These are phyloP conservation scores for Diaprepes abbreviatus DNA, from an alignment of 2,888 invertebrate species.

Conservation along the genomic window DNA sequence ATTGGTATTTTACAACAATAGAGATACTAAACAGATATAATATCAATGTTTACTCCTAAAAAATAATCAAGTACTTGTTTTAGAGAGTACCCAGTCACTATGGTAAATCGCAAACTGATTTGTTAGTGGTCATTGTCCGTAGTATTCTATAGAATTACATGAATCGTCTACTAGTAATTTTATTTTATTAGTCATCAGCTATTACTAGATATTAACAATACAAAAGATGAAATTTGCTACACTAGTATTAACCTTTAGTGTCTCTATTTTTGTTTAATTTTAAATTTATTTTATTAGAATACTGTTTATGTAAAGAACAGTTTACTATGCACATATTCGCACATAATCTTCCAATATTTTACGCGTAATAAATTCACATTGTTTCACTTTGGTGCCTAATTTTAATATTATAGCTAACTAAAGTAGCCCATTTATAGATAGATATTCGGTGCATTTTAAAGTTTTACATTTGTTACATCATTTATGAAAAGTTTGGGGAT, in stretches of 20 bases:
- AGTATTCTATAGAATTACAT: too few species aligned
- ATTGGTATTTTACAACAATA: background rate
- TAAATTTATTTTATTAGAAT: background rate
- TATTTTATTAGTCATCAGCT: too few species aligned
- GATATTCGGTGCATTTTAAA: constrained; percentile 27
- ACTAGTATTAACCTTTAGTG: background rate
- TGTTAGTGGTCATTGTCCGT: too few species aligned
- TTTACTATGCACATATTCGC: constrained; percentile 4
- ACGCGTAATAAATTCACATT: background rate
- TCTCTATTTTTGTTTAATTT: background rate
- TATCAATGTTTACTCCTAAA: too few species aligned
- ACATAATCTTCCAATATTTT: constrained; percentile 16
- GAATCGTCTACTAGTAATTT: too few species aligned
- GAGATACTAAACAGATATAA: too few species aligned
- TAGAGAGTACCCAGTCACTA: too few species aligned
- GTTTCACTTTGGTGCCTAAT: constrained; percentile 12
- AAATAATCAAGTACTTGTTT: too few species aligned
- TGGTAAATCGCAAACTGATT: too few species aligned
- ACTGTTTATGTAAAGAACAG: background rate
- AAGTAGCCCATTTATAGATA: too few species aligned
- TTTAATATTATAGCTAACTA: background rate
- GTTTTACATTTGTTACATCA: constrained; percentile 36
- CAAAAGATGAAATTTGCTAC: too few species aligned
- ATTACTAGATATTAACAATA: too few species aligned
- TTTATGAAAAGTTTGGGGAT: constrained; percentile 30